Base-by-base conservation (phyloP, 1,140 invertebrate genomes). In the Armadillidium nasatum region DNA sequence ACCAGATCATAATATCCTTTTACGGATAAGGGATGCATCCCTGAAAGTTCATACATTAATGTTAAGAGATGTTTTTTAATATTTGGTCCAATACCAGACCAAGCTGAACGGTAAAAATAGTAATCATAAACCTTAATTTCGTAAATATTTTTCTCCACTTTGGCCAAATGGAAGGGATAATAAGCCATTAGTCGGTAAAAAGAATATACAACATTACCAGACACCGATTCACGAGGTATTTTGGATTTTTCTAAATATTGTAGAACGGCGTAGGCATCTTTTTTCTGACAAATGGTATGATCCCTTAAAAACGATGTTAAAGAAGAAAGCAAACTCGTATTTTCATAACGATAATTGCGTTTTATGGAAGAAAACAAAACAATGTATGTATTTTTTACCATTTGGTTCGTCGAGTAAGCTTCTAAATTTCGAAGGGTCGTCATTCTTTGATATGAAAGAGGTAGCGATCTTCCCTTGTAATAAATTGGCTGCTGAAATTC, bases 401-500 rank as follows among this genome's bases (percentile, higher is more conserved):
- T 2, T 60, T 13, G 1, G 50, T 60, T 4, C 3, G 50, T 60
- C 0, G 50, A 15, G 50, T 60, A 60, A 15, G 11, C 11, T 15
- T 60, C 50, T 19, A 60, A 60, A 60, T 60, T 60, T 7, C 7
- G 2, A 4, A 19, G 19, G 1, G 50, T 60, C 2, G 19, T 60
- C 7, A 60, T 15, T 19, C 50, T 60, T 15, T 19, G 11, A 60
- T 15, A 60, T 3, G 50, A 60, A 3, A 60, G 7, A 4, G 50
- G 11, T 7, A 60, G 11, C 1, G 50, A 60, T 19, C 19, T 60
- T 60, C 50, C 50, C 7, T 60, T 60, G 50, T 60, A 19, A 60
- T 60, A 60, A 60, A 60, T 60, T 60, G 50, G 50, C 50, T 4
- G 50, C 50, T 60, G 50, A 7, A 60, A 60, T 60, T 60, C 50